Evolutionary conservation across 35 echinoderm and acorn worm species (phyloP), one percentile per base, ranked within the genome.

Genomic region (Ophioderma brevispina): DNA sequence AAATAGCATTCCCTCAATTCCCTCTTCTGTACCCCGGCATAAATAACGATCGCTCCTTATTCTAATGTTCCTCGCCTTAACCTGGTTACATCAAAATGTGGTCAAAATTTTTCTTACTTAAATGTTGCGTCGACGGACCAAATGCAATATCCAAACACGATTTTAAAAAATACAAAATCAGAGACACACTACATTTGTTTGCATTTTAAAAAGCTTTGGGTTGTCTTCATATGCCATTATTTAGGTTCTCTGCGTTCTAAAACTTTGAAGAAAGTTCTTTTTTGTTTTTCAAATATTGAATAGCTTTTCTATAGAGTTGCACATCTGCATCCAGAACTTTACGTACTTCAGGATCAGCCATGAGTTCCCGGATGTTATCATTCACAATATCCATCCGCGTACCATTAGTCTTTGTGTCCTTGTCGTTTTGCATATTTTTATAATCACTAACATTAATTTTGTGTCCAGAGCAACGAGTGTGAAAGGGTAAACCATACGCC

Each of bases 401-500:
- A 17, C 50, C n/a, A 40, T 85, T 49, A 41, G 59, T 70, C 10
- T 70, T 92, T 6, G 77, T 34, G 0, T 75, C 39, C 36, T 21
- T 17, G 13, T 77, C 77, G 19, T 87, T 49, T 32, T 36, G 34
- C 2, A 81, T 81, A 55, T 93, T 94, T 23, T 89, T 89, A 78
- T 94, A 94, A 40, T 81, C 40, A 35, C 96, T 91, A 0, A 40
- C 56, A 84, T 99, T 99, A 0, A 83, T 43, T n/a, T 91, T 85
- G 37, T 80, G 55, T 78, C 92, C 94, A 2, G 90, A 80, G 41
- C 97, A 99, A 37, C 41, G 35, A 15, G 85, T 36, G 37, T 79
- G 87, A 40, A 95, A 93, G 0, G 97, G 97, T 21, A 99, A 37
- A 40, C 63, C 85, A 55, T 91, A 95, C 1, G 86, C 93, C 36